Evolutionary conservation across 2,797 vertebrate species (phyloP), one percentile per base, ranked within the genome.

Genomic region (Esox masquinongy): DNA sequence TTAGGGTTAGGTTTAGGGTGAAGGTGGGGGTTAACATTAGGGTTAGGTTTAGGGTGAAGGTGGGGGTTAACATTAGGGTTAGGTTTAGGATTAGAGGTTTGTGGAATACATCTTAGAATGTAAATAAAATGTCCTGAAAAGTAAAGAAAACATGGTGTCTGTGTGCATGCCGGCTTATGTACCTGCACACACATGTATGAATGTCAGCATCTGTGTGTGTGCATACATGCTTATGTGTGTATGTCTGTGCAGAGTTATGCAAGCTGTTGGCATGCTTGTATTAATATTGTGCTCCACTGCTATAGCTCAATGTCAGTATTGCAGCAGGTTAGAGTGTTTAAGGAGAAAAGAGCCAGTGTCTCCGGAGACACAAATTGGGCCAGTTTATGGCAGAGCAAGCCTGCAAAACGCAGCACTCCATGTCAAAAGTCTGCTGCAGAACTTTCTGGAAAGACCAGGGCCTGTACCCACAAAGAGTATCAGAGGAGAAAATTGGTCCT

Each of bases 371-470:
- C 61, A 31, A 15, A 31, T 26, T 66, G 63, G 26, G 63, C 63
- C 63, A 66, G 63, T 66, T 61, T 34, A 67, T 67, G 64, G 64
- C 64, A 67, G 64, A 67, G 64, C 15, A 29, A 34, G 64, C 24
- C 26, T 26, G 61, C 22, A 64, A 78, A 77, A 74, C 26, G 77
- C 70, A 74, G 29, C 69, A 74, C 68, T 83, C 75, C 43, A 75
- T 68, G 63, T 76, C 82, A 51, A 84, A 84, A 84, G 78, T 85
- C 76, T 83, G 80, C 83, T 76, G 82, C 84, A 83, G 80, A 67
- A 16, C 15, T 11, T 36, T n/a, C 56, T 59, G 19, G 19, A 59
- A n/a, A 22, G 16, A n/a, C 53, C 16, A 22, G 19, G 51, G 19
- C 39, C 39, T 43, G 39, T 9, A 7, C 9, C 9, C 39, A 43